Evolutionary conservation across 2,113 vertebrate genomes (phyloP).

Genomic region (Xiphophorus hellerii): DNA sequence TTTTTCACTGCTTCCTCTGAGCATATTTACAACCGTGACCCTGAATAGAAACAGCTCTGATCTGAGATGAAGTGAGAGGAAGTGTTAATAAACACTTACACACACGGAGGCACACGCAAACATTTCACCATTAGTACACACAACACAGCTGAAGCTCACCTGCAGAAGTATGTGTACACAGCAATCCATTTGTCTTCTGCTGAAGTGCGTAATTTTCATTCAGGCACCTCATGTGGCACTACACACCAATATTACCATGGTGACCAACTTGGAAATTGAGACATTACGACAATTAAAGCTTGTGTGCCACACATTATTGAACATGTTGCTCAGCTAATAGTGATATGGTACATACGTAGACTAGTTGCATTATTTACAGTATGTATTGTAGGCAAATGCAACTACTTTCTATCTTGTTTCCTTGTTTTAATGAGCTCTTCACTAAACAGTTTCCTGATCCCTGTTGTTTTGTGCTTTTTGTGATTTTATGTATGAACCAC

Average conservation of each 20-base stretch:
- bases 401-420: not conserved
- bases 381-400: not conserved
- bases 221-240: not conserved
- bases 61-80: slow-evolving; percentile 15
- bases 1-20: not conserved
- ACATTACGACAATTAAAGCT: not conserved
- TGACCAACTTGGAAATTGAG: slow-evolving; percentile 12
- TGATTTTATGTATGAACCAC: no score
- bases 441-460: no score
- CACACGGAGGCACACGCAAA: not conserved
- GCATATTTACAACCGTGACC: slow-evolving; percentile 4
- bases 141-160: not conserved
- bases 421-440: not conserved
- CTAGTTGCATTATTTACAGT: not conserved
- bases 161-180: not conserved
- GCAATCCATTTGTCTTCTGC: slow-evolving; percentile 19
- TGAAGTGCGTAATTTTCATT: slow-evolving; percentile 12
- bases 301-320: not conserved
- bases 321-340: not conserved
- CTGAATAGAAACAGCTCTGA: not conserved
- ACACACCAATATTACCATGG: slow-evolving; percentile 19
- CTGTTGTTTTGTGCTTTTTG: no score
- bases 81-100: not conserved
- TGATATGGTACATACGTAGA: not conserved
- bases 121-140: not conserved